Base-by-base conservation (phyloP, 2,113 vertebrate species). In the Pholis gunnellus region DNA sequence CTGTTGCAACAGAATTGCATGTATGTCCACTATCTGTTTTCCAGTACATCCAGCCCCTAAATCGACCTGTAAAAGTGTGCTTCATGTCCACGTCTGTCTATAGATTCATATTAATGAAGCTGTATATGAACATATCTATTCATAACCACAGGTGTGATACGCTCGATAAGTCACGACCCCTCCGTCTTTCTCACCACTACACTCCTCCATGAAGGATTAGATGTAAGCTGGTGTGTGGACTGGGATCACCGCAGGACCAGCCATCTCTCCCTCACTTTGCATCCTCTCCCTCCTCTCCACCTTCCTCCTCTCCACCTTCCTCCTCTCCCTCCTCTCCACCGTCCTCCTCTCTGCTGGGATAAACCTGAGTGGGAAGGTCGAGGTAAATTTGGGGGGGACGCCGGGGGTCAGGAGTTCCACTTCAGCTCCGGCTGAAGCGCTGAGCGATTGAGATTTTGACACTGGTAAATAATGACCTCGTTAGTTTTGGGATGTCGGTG, bases 391-490 rank as follows among this genome's bases (percentile, higher is more conserved):
- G n/a, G 3, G 20, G 14, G n/a, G 54, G 20, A 67, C 2, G 0
- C 14, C 38, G 1, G 22, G 15, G 61, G 40, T 84, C 72, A 66
- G 64, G 31, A 64, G 29, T 64, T 71, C 64, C 73, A n/a, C 29
- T 5, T 70, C 42, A 54, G 27, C 59, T 52, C 44, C 9, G n/a
- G 4, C 25, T 44, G 44, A 36, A 61, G 22, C n/a, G 11, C 57
- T 34, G 64, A 69, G 52, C 64, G n/a, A 25, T 20, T 29, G 34
- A 80, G 46, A 13, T 48, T 56, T 40, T 6, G 36, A 31, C 25
- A 31, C 71, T 57, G 60, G 78, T 87, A 78, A 81, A 75, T 87
- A 34, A 72, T 69, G 11, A 34, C 7, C 78, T 66, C 22, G 27
- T 82, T 72, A 34, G 66, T 82, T 80, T 46, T 57, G 48, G 4